phyloP scores from a whole-genome alignment of 1,140 invertebrate species.

The Drosophila burlai region DNA sequence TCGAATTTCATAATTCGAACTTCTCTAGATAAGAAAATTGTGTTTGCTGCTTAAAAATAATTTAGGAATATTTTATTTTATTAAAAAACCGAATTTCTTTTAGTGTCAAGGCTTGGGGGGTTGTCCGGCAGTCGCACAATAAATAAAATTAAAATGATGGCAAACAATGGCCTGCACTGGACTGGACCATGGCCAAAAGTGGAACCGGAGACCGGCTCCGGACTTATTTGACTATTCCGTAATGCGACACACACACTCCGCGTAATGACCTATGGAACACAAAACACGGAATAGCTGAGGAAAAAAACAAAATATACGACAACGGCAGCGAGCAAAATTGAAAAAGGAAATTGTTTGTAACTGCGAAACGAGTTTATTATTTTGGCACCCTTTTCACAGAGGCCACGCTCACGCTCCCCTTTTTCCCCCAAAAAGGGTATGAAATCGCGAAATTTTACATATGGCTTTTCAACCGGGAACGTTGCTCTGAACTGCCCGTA shows the following conservation, averaged over 20 bases:
- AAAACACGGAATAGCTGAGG: conserved; percentile 35
- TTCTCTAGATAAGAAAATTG: no score
- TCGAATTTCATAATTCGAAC: no score
- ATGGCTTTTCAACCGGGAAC: conserved; percentile 49
- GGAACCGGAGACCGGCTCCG: conserved; percentile 37
- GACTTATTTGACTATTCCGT: conserved; percentile 70
- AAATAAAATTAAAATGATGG: conserved; percentile 85
- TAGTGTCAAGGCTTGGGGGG: conserved; percentile 27
- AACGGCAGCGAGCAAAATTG: conserved; percentile 74
- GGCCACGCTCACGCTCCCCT: conserved; percentile 24
- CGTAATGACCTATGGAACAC: conserved; percentile 74
- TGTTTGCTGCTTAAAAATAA: no score
- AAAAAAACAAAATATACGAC: conserved; percentile 18
- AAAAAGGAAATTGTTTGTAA: conserved; percentile 85
- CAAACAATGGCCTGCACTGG: conserved; percentile 75
- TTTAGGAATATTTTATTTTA: not conserved
- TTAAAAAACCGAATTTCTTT: not conserved
- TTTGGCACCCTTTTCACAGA: conserved; percentile 80
- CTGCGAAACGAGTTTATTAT: conserved; percentile 85
- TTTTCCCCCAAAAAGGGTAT: conserved; percentile 10
- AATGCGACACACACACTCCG: conserved; percentile 74
- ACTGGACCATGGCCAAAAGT: conserved; percentile 50
- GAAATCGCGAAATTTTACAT: conserved; percentile 80
- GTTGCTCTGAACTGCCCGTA: conserved; percentile 38
- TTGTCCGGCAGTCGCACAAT: conserved; percentile 78